Conservation (phyloP, 2,797 vertebrate species). For the Ctenopoma multispine region DNA sequence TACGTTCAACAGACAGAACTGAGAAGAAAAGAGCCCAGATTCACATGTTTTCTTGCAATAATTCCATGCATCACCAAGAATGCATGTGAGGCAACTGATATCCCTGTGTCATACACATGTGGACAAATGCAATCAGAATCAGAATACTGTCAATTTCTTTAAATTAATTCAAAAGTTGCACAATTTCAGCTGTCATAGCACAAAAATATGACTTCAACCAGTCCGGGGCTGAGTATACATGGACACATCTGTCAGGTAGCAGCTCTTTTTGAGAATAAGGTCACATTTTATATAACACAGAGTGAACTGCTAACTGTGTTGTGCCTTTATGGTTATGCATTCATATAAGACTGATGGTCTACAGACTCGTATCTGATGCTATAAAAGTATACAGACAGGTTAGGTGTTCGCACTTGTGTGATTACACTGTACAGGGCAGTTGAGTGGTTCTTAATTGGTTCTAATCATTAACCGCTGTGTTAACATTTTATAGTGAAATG, state of each 20-base stretch:
- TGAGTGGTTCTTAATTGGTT: slow-evolving; percentile 6
- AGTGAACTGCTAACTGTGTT: slow-evolving; percentile 11
- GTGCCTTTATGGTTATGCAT: slow-evolving; percentile 5
- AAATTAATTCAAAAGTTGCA: slow-evolving; percentile 30
- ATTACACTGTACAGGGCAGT: slow-evolving; percentile 22
- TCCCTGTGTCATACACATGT: slow-evolving; percentile 15
- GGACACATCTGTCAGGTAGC: slow-evolving; percentile 32
- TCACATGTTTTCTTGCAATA: slow-evolving; percentile 16
- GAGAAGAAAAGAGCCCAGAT: not conserved
- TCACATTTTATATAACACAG: not conserved
- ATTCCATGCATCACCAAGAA: slow-evolving; percentile 52
- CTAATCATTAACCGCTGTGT: slow-evolving; percentile 15
- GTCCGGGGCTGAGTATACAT: slow-evolving; percentile 8
- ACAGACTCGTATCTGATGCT: slow-evolving; percentile 7
- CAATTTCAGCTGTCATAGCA: slow-evolving; percentile 42
- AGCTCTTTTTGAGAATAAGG: slow-evolving; percentile 8
- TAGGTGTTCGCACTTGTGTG: slow-evolving; percentile 15
- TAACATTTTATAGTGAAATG: slow-evolving; percentile 21
- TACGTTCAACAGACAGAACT: not conserved
- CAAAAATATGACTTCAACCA: slow-evolving; percentile 23
- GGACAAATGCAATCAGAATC: not conserved
- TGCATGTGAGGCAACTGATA: slow-evolving; percentile 24
- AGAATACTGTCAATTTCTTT: not conserved
- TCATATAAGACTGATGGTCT: not conserved
- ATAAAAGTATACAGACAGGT: slow-evolving; percentile 26